Evolutionary conservation across 2,888 invertebrate species (phyloP).

Genomic region (Prenolepis imparis): DNA sequence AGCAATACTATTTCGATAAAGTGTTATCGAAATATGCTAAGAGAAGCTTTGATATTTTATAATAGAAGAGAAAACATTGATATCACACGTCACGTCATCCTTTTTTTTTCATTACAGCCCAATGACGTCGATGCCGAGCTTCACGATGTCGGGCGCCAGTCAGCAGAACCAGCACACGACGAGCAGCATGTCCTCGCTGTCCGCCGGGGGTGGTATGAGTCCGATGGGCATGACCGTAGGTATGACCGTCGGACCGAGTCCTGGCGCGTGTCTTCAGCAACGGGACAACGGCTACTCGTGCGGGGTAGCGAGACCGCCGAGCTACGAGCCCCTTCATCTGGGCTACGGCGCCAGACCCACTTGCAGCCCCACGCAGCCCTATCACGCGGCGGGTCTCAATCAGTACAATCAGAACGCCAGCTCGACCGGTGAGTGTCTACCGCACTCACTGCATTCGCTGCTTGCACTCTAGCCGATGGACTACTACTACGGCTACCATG

Average conservation of each 20-base stretch:
- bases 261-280: conserved; percentile 88
- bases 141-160: conserved; percentile 85
- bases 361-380: conserved; percentile 90
- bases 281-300: conserved; percentile 88
- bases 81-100: background rate
- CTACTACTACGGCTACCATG: conserved; percentile 81
- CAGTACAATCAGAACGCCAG: conserved; percentile 86
- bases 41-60: background rate
- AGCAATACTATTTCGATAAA: background rate
- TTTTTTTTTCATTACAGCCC: conserved; percentile 83
- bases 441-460: conserved; percentile 87
- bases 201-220: conserved; percentile 84
- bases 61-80: background rate
- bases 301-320: conserved; percentile 87
- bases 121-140: conserved; percentile 88
- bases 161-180: conserved; percentile 83
- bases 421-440: conserved; percentile 86
- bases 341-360: conserved; percentile 89
- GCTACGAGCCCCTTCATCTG: conserved; percentile 87
- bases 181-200: conserved; percentile 84
- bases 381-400: conserved; percentile 87
- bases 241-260: conserved; percentile 87
- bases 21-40: background rate
- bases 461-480: conserved; percentile 86
- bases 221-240: conserved; percentile 86